phyloP scores from a whole-genome alignment of 2,797 vertebrate species.

The Liasis olivaceus region DNA sequence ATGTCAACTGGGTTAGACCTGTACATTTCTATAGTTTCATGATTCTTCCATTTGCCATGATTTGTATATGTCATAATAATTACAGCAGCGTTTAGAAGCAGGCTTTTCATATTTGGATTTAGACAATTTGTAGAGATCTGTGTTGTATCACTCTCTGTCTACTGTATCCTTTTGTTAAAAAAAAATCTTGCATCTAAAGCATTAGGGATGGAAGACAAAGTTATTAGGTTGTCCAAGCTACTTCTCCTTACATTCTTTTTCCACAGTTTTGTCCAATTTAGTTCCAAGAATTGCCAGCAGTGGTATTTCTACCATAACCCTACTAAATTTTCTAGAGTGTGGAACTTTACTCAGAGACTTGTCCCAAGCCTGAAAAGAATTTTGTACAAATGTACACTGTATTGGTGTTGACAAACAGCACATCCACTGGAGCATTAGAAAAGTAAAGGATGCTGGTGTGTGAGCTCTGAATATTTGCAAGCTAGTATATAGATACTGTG shows the following conservation, averaged over 20 bases:
- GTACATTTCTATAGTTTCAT: background rate
- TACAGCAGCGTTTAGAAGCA: background rate
- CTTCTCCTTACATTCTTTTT: conserved; percentile 20
- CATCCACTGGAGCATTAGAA: background rate
- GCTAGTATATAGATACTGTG: conserved; percentile 16
- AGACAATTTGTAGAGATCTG: background rate
- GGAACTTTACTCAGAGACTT: conserved; percentile 15
- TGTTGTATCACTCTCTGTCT: background rate
- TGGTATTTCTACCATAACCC: conserved; percentile 15
- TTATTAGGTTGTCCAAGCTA: background rate
- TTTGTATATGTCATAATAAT: background rate
- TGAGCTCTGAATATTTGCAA: conserved; percentile 18
- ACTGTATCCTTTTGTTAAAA: background rate
- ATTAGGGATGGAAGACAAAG: conserved; percentile 15
- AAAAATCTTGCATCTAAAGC: background rate
- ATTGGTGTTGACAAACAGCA: conserved; percentile 5
- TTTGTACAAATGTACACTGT: background rate
- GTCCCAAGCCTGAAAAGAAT: conserved; percentile 7
- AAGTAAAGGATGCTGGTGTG: conserved; percentile 12
- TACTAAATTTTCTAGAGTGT: conserved; percentile 14
- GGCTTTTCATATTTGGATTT: background rate
- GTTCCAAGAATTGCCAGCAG: conserved; percentile 16
- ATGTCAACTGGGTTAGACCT: background rate
- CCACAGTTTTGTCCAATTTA: conserved; percentile 19
- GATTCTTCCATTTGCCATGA: background rate